Evolutionary conservation across 2,888 invertebrate genomes (phyloP), one percentile per base, ranked within the genome.

Genomic region (Thelaira solivaga): DNA sequence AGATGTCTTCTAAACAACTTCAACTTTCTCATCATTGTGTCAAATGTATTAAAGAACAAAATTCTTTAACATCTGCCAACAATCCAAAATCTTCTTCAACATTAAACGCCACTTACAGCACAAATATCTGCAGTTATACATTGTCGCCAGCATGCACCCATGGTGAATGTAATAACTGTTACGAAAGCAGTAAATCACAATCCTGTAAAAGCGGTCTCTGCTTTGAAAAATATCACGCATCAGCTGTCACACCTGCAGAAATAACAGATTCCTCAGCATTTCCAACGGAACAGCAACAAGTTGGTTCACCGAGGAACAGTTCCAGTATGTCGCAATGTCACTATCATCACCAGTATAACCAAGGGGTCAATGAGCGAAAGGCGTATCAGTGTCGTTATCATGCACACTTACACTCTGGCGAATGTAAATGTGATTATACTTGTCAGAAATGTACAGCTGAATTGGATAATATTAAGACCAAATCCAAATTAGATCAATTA

Each of bases 401-500:
- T 39, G 67, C 57, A 18, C 72, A 80, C 8, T 75, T 61, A 36
- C 80, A 80, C 16, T 80, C 80, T 10, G 83, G 82, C 57, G 84
- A 83, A 57, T 82, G 82, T 4, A 84, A 85, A 69, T 82, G 83
- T 4, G 85, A 85, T 53, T 83, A 84, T 73, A 86, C 86, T 81
- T 89, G 89, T 81, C 84, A 85, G 34, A 91, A 87, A 89, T 93
- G 90, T 83, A 82, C 84, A 16, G 88, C 92, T 69, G 93, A 93
- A 55, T 89, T 92, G 85, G 94, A 95, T 81, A 95, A 95, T 86
- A 92, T 92, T 82, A 94, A 94, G 83, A 94, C 95, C 6, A 94
- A 95, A 84, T 94, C 94, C 82, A 97, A 97, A 89, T 92, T 97
- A 88, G 95, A 96, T 85, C 95, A 95, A 81, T 90, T 97, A 64